These are phyloP conservation scores for Biston betularia DNA, from an alignment of 2,888 invertebrate species.

Conservation along the genomic window DNA sequence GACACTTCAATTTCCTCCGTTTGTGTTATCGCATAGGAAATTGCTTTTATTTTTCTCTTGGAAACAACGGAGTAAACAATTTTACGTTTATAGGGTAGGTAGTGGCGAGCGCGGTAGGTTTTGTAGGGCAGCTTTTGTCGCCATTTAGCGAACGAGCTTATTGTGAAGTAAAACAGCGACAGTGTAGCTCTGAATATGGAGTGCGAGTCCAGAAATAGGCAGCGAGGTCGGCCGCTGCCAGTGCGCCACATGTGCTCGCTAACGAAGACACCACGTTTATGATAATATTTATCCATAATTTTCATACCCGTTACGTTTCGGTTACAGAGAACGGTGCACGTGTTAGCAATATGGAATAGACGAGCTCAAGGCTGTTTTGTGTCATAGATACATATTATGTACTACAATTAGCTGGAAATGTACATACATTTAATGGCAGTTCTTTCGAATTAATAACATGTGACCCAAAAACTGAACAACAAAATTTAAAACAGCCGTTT, in stretches of 20 bases:
- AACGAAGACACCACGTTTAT: conserved; percentile 66
- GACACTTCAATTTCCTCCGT: conserved; percentile 56
- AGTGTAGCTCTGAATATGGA: conserved; percentile 59
- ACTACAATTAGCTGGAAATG: no score
- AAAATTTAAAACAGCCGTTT: no score
- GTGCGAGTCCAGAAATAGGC: conserved; percentile 61
- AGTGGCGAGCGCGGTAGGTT: conserved; percentile 34
- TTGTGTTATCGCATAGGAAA: conserved; percentile 58
- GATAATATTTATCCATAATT: conserved; percentile 54
- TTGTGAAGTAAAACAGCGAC: conserved; percentile 57
- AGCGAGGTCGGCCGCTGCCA: conserved; percentile 44
- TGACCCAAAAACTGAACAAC: background rate
- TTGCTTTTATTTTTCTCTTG: conserved; percentile 64
- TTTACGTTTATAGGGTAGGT: conserved; percentile 47
- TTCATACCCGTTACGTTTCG: conserved; percentile 53
- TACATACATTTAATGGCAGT: no score
- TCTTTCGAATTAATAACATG: background rate
- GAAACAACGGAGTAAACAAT: conserved; percentile 60
- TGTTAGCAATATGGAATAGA: conserved; percentile 36
- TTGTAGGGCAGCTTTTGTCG: conserved; percentile 41
- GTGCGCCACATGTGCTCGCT: conserved; percentile 63
- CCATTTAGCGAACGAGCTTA: conserved; percentile 63
- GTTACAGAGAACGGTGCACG: conserved; percentile 43
- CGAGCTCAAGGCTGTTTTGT: background rate
- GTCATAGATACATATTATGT: no score